Evolutionary conservation across 2,113 vertebrate genomes (phyloP).

Genomic region (Onychostruthus taczanowskii): DNA sequence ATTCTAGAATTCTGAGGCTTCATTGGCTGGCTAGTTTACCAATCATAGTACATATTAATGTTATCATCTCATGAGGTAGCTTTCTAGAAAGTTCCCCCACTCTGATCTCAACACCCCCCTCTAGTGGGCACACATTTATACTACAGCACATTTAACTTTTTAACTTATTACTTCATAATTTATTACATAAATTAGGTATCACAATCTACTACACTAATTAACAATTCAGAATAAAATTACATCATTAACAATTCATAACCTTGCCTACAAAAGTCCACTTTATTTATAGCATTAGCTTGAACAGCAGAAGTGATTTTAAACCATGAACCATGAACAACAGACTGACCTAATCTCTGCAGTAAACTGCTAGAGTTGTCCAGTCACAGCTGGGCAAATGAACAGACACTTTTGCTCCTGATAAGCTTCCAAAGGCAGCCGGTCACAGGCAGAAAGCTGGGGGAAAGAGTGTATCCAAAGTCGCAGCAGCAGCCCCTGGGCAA

Average conservation of each 20-base stretch:
- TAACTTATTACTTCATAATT: background rate
- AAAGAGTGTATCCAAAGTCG: background rate
- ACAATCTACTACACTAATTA: background rate
- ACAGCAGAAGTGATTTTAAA: background rate
- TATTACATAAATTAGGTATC: background rate
- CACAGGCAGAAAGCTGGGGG: background rate
- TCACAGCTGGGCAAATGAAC: background rate
- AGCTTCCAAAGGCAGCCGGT: background rate
- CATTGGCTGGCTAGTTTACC: background rate
- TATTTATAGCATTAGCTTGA: background rate
- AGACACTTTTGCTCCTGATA: background rate
- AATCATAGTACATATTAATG: background rate
- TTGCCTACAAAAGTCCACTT: background rate
- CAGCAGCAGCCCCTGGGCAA: no score
- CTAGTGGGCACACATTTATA: background rate
- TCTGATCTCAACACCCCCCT: background rate
- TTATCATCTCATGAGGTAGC: background rate
- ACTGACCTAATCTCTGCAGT: background rate
- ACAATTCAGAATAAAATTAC: no score
- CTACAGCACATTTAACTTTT: background rate
- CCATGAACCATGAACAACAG: background rate
- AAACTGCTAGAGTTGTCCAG: background rate
- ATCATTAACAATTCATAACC: background rate
- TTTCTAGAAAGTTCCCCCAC: background rate
- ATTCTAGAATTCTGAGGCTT: background rate